Evolutionary conservation across 2,888 invertebrate species (phyloP).

Genomic region (Dynastes maya): DNA sequence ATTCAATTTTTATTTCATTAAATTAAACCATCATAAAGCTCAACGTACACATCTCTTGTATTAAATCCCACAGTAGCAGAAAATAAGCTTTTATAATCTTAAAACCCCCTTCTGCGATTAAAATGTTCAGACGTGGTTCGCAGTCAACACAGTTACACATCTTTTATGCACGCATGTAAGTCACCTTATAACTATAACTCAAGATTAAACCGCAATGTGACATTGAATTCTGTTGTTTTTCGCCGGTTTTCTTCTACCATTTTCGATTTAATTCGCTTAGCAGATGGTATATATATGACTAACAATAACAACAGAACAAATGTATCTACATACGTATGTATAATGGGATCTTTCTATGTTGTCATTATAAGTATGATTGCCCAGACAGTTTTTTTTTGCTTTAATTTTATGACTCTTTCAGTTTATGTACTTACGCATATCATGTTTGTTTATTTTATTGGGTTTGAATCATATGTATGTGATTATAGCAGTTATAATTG

Average conservation of each 20-base stretch:
- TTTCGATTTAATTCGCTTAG: constrained; percentile 18
- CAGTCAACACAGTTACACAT: neutral
- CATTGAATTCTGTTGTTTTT: constrained; percentile 20
- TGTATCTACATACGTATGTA: neutral
- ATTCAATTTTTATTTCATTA: too few relatives aligned
- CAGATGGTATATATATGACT: constrained; percentile 19
- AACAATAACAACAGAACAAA: constrained; percentile 28
- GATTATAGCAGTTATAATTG: neutral
- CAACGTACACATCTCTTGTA: too few relatives aligned
- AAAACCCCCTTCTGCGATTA: neutral
- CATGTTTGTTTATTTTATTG: neutral
- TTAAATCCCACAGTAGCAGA: too few relatives aligned
- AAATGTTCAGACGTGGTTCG: neutral
- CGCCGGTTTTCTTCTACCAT: neutral
- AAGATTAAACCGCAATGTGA: constrained; percentile 2
- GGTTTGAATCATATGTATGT: neutral
- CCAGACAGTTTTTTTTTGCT: constrained; percentile 1
- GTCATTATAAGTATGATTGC: neutral
- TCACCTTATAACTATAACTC: too few relatives aligned
- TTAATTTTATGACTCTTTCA: neutral
- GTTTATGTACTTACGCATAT: neutral
- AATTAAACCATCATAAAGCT: too few relatives aligned
- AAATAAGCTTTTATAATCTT: too few relatives aligned
- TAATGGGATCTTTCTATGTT: too few relatives aligned
- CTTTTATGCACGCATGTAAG: too few relatives aligned